Base-by-base conservation (phyloP, 2,797 vertebrate genomes). In the Triplophysa yarkandensis region DNA sequence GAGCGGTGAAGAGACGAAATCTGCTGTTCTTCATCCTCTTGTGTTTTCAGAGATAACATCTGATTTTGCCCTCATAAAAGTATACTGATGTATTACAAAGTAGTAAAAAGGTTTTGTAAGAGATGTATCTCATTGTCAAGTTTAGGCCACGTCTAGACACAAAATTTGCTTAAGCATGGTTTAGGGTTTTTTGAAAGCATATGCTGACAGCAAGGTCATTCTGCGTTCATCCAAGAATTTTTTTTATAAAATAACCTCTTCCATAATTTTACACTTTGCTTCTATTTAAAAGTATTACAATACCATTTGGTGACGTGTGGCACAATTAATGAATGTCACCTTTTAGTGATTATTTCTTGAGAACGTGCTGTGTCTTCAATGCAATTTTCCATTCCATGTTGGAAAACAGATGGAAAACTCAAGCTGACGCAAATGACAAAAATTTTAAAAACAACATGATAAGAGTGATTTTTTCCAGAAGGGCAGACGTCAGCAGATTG, bases 401-500 rank as follows among this genome's bases (percentile, higher is more conserved):
- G 44, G 44, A 67, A 50, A 77, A 52, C 54, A 71, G 39, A 68
- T 69, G 63, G 76, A 66, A 81, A 78, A 77, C 58, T 73, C 48
- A 72, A 79, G 58, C 70, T 71, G 65, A 77, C 19, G 43, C 57
- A 78, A 78, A 76, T 77, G 64, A 79, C 62, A 74, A 30, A 65
- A 32, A 50, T 71, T 76, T 71, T 43, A 72, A 78, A 73, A 64
- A 68, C 19, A 63, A 72, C 74, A 81, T 9, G 68, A 81, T 81
- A 83, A 81, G 48, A 67, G 25, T 60, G 73, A 64, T 48, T 77
- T 68, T 79, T 79, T 81, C 74, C 79, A 77, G 71, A 65, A 50
- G 32, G 36, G 14, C 46, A 54, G 43, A 58, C 25, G 74, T 74
- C 55, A 68, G 30, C 34, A 58, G 25, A 58, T 64, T 44, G 44